Evolutionary conservation across 2,797 vertebrate genomes (phyloP), one percentile per base, ranked within the genome.

Genomic region (Momotus momota): DNA sequence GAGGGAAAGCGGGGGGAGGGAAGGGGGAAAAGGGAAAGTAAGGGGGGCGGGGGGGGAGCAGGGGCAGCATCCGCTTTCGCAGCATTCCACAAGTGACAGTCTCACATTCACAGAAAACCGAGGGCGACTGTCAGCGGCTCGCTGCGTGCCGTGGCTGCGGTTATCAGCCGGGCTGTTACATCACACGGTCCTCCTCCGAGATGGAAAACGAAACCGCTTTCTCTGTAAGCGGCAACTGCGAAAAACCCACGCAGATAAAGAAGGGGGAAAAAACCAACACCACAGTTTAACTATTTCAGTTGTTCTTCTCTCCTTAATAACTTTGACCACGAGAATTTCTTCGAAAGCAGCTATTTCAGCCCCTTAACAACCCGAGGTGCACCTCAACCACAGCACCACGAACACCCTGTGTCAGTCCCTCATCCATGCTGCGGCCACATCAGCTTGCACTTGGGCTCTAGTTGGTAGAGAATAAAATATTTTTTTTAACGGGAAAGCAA

Each of bases 171-270:
- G 11, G 12, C 3, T 4, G 43, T 83, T 86, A 29, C 93, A 90
- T 93, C 96, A 96, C 65, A 20, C 48, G 12, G 19, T 10, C 58
- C 64, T 60, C 9, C 7, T 7, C 5, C 43, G 54, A 33, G 61
- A 48, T 33, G 88, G 86, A 95, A 96, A 95, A 55, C 1, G 58
- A 88, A 96, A 80, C 65, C 2, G 7, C 12, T 71, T 69, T 58
- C 72, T 51, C 1, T 11, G 40, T 10, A 70, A 94, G 58, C 2
- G 40, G 54, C 61, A 58, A 93, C 60, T 3, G 19, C 48, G 49
- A 73, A 94, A 91, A 66, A 0, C 31, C 45, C 86, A 43, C 81
- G 7, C 15, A 57, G 81, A 52, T 70, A 57, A 65, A 51, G 27
- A 62, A 60, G 20, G 46, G 26, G 35, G 35, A 35, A 35, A 35